Base-by-base conservation (phyloP, 2,113 vertebrate species). In the Lepidothrix coronata region DNA sequence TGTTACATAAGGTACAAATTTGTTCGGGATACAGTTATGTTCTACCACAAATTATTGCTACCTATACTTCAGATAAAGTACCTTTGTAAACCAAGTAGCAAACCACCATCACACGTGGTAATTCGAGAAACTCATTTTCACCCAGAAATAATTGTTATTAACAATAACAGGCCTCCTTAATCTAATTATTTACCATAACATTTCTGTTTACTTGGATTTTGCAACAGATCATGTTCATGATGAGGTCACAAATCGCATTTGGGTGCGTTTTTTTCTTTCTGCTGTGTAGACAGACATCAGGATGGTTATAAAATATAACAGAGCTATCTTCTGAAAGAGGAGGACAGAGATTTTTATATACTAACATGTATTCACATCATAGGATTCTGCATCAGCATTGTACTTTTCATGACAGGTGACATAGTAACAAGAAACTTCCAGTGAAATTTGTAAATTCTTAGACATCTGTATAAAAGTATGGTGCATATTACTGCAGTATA, bases 91-190 rank as follows among this genome's bases (percentile, higher is more conserved):
- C 17, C 13, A 62, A 61, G 9, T 16, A n/a, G 27, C 10, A 57
- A 93, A 66, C 6, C 7, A 37, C n/a, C 0, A 1, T 43, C 37
- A 70, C 14, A 28, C 1, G 6, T 0, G 3, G 19, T 24, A 77
- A 81, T 81, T 77, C 67, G 51, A 27, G 19, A 73, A 86, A 58
- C 8, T 16, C 3, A 1, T 70, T 71, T 89, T 77, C 23, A 43
- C 13, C 7, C 25, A 79, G 39, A 95, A 80, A 62, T 54, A 62
- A 58, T 48, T 68, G 10, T 25, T n/a, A 19, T 10, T 27, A 43
- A 41, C 13, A 66, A 30, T 44, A 68, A 46, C 30, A 76, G 18
- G 12, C 13, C 11, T 68, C 22, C 15, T 55, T 33, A 63, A 4
- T 11, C 44, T 51, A 41, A 54, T 49, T 57, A 79, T 61, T 65